Evolutionary conservation across 2,113 vertebrate genomes (phyloP).

Genomic region (Benitochromis conjunctus): DNA sequence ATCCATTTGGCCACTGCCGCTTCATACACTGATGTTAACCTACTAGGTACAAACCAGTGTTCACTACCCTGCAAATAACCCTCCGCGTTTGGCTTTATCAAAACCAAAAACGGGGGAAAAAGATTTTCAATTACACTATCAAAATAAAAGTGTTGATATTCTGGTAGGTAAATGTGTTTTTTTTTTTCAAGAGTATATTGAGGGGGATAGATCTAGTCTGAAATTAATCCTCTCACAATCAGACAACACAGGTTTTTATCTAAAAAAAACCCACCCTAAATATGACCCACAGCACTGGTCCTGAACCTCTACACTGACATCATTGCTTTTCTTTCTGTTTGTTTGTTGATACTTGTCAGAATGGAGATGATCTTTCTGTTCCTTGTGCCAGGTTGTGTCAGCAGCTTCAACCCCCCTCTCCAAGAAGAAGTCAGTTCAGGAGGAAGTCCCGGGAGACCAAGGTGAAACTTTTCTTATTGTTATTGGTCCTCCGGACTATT

Average conservation of each 20-base stretch:
- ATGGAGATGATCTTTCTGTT: neutral
- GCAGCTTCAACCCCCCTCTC: neutral
- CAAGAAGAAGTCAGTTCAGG: conserved; percentile 19
- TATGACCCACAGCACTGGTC: neutral
- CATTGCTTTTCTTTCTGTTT: neutral
- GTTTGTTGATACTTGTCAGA: neutral
- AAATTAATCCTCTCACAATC: accelerated
- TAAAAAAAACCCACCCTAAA: neutral
- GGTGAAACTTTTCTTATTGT: neutral
- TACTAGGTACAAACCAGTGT: neutral
- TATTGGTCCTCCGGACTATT: neutral
- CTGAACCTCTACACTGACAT: neutral
- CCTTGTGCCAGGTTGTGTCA: neutral
- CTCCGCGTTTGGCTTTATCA: accelerated
- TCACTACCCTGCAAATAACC: neutral
- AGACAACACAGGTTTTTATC: neutral
- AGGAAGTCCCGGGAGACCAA: neutral
- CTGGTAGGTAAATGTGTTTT: neutral
- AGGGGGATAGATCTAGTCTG: neutral
- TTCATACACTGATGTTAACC: neutral
- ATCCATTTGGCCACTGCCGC: conserved; percentile 79
- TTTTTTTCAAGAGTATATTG: neutral
- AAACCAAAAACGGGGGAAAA: accelerated
- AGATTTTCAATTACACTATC: neutral
- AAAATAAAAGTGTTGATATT: neutral